These are phyloP conservation scores for Polydrusus pterygomalis DNA, from an alignment of 2,888 invertebrate genomes.

Conservation along the genomic window DNA sequence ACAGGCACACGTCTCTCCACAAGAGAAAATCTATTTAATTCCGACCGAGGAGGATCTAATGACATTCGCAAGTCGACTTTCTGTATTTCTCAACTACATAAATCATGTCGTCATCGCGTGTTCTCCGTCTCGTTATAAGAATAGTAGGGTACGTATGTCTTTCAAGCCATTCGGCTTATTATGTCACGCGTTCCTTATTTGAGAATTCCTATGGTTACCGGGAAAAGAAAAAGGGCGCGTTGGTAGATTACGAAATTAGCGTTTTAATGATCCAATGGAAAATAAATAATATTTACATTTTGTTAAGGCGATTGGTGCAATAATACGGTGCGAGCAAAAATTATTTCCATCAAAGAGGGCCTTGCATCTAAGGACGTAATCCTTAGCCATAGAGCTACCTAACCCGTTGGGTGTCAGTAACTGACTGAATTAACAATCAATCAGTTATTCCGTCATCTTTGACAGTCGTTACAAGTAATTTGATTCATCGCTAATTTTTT, in stretches of 20 bases:
- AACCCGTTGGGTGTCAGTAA: too few species aligned
- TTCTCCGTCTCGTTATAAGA: constrained; percentile 12
- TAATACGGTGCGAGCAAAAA: too few species aligned
- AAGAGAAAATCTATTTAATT: constrained; percentile 27
- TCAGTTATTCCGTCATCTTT: too few species aligned
- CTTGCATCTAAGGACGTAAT: too few species aligned
- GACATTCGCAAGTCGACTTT: constrained; percentile 31
- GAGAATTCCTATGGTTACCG: background rate
- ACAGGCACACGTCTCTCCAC: constrained; percentile 13
- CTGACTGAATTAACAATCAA: too few species aligned
- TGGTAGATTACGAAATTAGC: background rate
- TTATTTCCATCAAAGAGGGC: too few species aligned
- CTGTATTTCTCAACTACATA: constrained; percentile 27
- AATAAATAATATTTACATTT: too few species aligned
- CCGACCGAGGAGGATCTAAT: constrained; percentile 21
- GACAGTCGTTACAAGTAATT: too few species aligned
- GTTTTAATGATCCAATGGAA: too few species aligned
- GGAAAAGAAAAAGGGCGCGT: background rate
- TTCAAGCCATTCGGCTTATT: constrained; percentile 20
- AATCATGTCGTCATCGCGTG: constrained; percentile 31
- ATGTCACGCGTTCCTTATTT: constrained; percentile 18
- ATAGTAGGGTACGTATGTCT: constrained; percentile 15
- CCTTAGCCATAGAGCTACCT: too few species aligned
- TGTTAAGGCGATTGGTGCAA: too few species aligned
- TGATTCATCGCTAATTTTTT: too few species aligned